Conservation (phyloP, 2,888 invertebrate species). For the Amphipoea oculea region DNA sequence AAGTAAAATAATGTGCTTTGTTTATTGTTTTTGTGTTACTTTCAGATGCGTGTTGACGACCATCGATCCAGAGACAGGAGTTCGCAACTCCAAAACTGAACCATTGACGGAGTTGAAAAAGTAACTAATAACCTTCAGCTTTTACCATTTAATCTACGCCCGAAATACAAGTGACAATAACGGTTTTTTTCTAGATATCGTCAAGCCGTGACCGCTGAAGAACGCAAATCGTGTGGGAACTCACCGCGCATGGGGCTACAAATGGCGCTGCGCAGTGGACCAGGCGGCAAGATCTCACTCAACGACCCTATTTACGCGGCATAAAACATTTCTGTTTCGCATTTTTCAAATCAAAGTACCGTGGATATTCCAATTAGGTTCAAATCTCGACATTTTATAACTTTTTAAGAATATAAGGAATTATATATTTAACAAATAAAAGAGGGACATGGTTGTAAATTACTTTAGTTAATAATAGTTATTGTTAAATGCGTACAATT, state of each 20-base stretch:
- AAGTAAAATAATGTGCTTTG: neutral
- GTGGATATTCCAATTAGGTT: neutral
- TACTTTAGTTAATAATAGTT: slow-evolving; percentile 15
- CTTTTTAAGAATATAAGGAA: neutral
- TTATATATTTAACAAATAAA: slow-evolving; percentile 37
- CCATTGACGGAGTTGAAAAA: slow-evolving; percentile 92
- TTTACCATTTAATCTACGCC: neutral
- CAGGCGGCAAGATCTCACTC: slow-evolving; percentile 76
- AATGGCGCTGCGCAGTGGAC: slow-evolving; percentile 81
- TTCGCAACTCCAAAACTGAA: slow-evolving; percentile 90
- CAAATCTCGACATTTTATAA: neutral
- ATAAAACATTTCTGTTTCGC: slow-evolving; percentile 48
- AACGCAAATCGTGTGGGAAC: slow-evolving; percentile 74
- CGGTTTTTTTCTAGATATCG: slow-evolving; percentile 77
- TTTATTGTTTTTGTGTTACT: slow-evolving; percentile 40
- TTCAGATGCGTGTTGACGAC: slow-evolving; percentile 93
- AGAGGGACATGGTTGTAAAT: slow-evolving; percentile 17
- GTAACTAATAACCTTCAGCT: slow-evolving; percentile 77
- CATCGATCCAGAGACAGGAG: slow-evolving; percentile 92
- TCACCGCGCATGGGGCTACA: slow-evolving; percentile 85
- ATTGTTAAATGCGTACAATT: slow-evolving; percentile 82
- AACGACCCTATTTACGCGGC: slow-evolving; percentile 82
- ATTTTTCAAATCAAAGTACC: neutral
- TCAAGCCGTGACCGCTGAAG: slow-evolving; percentile 72
- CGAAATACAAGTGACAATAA: slow-evolving; percentile 1